Base-by-base conservation (phyloP, 2,113 vertebrate genomes). In the Saccopteryx bilineata region DNA sequence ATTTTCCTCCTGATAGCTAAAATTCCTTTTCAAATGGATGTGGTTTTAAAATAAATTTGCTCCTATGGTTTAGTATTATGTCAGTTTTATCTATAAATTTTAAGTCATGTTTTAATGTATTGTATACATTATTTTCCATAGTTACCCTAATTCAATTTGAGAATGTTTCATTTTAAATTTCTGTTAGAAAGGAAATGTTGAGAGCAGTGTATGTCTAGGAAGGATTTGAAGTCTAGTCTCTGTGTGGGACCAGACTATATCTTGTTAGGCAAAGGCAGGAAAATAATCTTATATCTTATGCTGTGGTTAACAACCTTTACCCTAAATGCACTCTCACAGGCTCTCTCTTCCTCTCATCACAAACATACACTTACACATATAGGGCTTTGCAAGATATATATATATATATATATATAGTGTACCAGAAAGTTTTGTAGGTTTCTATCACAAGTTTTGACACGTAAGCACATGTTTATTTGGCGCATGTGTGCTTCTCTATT, bases 31-130 rank as follows among this genome's bases (percentile, higher is more conserved):
- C 28, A 85, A 85, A 95, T 66, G 1, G 2, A 15, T 71, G 14
- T 93, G 81, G 11, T 4, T 85, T 92, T 93, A 71, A 92, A 76
- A 83, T 5, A 95, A 69, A 94, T 28, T 19, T 96, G 18, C 26
- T 8, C 21, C 3, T 52, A 9, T 48, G 76, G 5, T 66, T 90
- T 48, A 80, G 23, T 87, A 52, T 63, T 87, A 7, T 28, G 75
- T 91, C n/a, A 68, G 23, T 54, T 85, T 95, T 87, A 84, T 15
- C 6, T 63, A 39, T 79, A 39, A n/a, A 9, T 90, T 91, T 69
- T 84, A 87, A 26, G 21, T 90, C 14, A 65, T 56, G 6, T 71
- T 61, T 85, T 81, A 71, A 71, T 76, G 50, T 56, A 2, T 74
- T 91, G 15, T 68, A n/a, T 60, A 50, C 68, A 78, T 50, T 93